phyloP scores from a whole-genome alignment of 2,113 vertebrate genomes.

The Sceloporus tristichus region DNA sequence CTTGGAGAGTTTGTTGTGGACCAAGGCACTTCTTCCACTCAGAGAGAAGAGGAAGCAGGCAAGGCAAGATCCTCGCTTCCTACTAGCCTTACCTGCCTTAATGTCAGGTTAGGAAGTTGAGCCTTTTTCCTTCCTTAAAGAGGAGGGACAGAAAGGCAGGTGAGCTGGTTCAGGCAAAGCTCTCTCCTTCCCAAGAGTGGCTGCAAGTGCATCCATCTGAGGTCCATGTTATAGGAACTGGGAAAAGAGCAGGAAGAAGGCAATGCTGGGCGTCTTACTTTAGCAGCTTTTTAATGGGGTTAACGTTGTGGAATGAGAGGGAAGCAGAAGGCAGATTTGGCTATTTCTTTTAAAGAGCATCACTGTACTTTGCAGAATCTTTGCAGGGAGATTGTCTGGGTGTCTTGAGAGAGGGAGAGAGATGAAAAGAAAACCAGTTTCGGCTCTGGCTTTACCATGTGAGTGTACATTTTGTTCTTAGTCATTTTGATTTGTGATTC shows the following conservation, averaged over 20 bases:
- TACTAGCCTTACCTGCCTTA: neutral
- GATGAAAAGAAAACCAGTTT: neutral
- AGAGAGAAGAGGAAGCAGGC: conserved; percentile 41
- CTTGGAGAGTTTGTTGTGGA: conserved; percentile 75
- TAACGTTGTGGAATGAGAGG: conserved; percentile 47
- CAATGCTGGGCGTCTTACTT: neutral
- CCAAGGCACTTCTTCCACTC: conserved; percentile 35
- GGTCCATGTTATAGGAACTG: conserved; percentile 19
- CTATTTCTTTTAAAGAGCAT: too few species aligned
- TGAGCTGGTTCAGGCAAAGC: conserved; percentile 30
- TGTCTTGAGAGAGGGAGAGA: neutral
- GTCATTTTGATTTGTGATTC: conserved; percentile 63
- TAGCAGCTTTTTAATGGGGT: conserved; percentile 14
- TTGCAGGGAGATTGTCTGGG: neutral
- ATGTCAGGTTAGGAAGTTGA: conserved; percentile 51
- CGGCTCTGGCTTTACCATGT: neutral
- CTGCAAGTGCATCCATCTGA: conserved; percentile 36
- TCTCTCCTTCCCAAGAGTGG: neutral
- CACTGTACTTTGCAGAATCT: neutral
- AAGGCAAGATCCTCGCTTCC: conserved; percentile 46
- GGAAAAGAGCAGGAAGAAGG: conserved; percentile 20
- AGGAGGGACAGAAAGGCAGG: conserved; percentile 44
- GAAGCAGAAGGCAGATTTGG: neutral
- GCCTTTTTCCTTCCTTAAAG: conserved; percentile 64
- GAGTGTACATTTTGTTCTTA: neutral